Evolutionary conservation across 2,113 vertebrate species (phyloP).

Genomic region (Serinus canaria): DNA sequence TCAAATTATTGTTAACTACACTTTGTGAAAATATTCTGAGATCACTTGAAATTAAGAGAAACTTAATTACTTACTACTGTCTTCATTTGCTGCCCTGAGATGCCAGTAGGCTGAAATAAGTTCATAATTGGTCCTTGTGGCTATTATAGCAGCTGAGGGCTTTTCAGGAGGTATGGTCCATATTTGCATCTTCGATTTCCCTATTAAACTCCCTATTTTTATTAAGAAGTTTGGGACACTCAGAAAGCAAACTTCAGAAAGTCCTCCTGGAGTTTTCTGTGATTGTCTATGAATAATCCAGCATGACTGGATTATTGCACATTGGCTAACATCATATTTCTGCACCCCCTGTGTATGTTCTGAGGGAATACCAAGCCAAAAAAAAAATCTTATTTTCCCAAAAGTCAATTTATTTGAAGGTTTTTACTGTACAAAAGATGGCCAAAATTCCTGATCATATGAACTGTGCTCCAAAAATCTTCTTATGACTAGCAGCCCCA

Average conservation of each 20-base stretch:
- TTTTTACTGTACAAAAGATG: background rate
- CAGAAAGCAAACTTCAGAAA: background rate
- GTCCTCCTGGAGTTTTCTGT: background rate
- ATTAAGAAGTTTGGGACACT: background rate
- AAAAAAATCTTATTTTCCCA: background rate
- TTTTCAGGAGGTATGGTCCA: background rate
- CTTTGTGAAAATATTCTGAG: background rate
- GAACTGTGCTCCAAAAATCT: background rate
- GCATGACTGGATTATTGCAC: accelerated
- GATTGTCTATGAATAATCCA: background rate
- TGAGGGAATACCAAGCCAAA: background rate
- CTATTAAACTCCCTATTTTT: background rate
- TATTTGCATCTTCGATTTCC: background rate
- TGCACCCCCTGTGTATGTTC: background rate
- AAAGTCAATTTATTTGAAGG: background rate
- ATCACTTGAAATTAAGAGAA: background rate
- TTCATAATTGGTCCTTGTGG: background rate
- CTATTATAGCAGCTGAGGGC: background rate
- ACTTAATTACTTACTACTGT: background rate
- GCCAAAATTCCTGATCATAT: background rate
- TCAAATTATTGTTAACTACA: background rate
- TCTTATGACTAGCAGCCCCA: background rate
- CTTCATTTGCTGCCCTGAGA: background rate
- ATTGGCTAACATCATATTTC: background rate
- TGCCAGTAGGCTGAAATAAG: background rate